Conservation (phyloP, 2,888 invertebrate species). For the Heliconius ismenius region DNA sequence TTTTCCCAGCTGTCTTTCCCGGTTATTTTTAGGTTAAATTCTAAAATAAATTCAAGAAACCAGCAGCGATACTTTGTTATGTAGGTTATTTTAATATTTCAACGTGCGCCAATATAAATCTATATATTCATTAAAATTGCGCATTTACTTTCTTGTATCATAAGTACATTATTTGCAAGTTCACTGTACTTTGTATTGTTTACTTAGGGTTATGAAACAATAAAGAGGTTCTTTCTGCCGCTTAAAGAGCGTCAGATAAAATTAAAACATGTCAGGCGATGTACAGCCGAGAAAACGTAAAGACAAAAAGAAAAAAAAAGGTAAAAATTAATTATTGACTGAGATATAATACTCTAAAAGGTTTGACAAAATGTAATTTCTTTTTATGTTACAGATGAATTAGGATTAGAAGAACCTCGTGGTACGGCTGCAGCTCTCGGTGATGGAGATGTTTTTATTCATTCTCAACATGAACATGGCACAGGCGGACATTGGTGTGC, state of each 20-base stretch:
- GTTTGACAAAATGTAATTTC: not conserved
- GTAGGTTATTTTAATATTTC: constrained; percentile 79
- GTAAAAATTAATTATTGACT: constrained; percentile 66
- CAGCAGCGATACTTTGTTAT: constrained; percentile 64
- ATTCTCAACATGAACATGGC: constrained; percentile 88
- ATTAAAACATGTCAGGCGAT: constrained; percentile 90
- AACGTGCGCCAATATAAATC: constrained; percentile 65
- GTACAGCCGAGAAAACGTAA: constrained; percentile 93
- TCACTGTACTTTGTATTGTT: constrained; percentile 68
- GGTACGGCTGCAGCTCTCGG: constrained; percentile 74
- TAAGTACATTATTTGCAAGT: constrained; percentile 57
- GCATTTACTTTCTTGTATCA: constrained; percentile 66
- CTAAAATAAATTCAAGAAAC: constrained; percentile 80
- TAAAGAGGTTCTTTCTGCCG: constrained; percentile 67
- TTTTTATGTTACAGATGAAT: constrained; percentile 63
- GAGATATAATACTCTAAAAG: not conserved
- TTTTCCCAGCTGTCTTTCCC: constrained; percentile 75
- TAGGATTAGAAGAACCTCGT: constrained; percentile 73
- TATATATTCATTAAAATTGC: constrained; percentile 70
- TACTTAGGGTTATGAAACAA: constrained; percentile 80
- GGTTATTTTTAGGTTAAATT: constrained; percentile 81
- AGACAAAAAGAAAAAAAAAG: constrained; percentile 91
- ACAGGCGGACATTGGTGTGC: constrained; percentile 93
- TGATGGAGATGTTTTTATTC: constrained; percentile 88
- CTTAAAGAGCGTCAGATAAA: constrained; percentile 69